Evolutionary conservation across 1,140 invertebrate species (phyloP), one percentile per base, ranked within the genome.

Genomic region (Hycleus cichorii): DNA sequence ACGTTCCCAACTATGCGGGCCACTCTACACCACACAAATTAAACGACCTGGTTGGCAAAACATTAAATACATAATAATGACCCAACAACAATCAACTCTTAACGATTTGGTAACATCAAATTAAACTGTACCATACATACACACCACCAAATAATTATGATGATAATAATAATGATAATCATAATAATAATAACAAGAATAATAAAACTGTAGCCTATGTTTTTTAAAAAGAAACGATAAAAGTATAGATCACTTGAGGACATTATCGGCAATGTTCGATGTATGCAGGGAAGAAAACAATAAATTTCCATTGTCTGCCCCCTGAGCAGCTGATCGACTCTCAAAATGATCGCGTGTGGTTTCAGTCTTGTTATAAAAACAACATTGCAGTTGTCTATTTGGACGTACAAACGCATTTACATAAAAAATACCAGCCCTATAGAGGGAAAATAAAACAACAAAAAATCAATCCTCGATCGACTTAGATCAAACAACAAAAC

Each of bases 1-100:
- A 53, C 53, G 58, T 51, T 53, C 59, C 53, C 49, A 46, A 63
- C 44, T 54, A 63, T 63, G 57, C 61, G 54, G 61, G 58, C 59
- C 58, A 47, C 54, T 57, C 54, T 60, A 57, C 51, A 56, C 53
- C 38, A 53, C 43, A 53, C 51, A 53, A 53, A 53, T 53, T 53
- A 53, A 53, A 53, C 51, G 51, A 60, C 58, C 49, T 56, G 43
- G 27, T 46, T 49, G 53, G 26, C 49, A 61, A 61, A 46, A 51
- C 49, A 60, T 49, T 57, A 49, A 47, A 59, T 54, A 53, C 51
- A 53, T 53, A 53, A 53, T 53, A 53, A 53, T 53, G 51, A 53
- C 51, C 43, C 25, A 32, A 53, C 42, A 53, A 53, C 51, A 53
- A 53, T 53, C 51, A 53, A 46, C 42, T 45, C 49, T 49, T 53